These are phyloP conservation scores for Entelurus aequoreus DNA, from an alignment of 2,113 vertebrate genomes.

Conservation along the genomic window DNA sequence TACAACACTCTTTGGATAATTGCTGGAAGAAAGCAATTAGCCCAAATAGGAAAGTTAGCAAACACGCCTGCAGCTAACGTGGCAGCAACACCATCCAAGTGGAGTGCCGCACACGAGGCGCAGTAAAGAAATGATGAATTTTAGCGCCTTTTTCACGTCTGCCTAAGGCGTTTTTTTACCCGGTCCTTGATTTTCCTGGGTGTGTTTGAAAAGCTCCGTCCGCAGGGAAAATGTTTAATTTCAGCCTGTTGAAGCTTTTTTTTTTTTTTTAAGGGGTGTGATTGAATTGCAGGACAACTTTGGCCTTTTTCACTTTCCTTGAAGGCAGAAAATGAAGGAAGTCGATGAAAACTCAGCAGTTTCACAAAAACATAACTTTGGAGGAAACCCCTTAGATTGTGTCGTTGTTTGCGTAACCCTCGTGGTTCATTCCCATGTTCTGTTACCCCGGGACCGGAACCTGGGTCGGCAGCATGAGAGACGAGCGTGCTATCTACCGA, in stretches of 20 bases:
- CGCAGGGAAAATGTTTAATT: conserved; percentile 2
- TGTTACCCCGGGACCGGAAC: too few species aligned
- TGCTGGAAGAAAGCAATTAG: conserved; percentile 57
- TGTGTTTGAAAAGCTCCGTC: not conserved
- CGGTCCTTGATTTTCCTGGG: too few species aligned
- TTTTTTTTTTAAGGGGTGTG: not conserved
- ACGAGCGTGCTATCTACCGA: too few species aligned
- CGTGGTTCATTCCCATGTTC: not conserved
- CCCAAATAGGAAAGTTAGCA: conserved; percentile 43
- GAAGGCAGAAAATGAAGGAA: too few species aligned
- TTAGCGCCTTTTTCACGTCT: not conserved
- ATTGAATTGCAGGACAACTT: not conserved
- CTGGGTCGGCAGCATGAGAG: too few species aligned
- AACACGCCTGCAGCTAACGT: conserved; percentile 39
- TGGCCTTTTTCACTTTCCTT: not conserved
- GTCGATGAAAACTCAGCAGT: too few species aligned
- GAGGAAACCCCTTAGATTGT: too few species aligned
- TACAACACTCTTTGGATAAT: conserved; percentile 49
- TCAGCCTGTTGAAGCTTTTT: not conserved
- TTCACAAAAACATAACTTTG: too few species aligned
- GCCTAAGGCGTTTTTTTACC: not conserved
- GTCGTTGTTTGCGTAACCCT: too few species aligned
- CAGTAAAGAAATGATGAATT: not conserved
- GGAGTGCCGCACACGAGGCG: not conserved
- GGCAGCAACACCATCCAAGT: conserved; percentile 14